Percentiles rank a stretch among this genome's conserved stretches.
These are phyloP conservation scores for Notoglanidium macrostoma DNA, from an alignment of 2,797 vertebrate species.

Conservation along the genomic window DNA sequence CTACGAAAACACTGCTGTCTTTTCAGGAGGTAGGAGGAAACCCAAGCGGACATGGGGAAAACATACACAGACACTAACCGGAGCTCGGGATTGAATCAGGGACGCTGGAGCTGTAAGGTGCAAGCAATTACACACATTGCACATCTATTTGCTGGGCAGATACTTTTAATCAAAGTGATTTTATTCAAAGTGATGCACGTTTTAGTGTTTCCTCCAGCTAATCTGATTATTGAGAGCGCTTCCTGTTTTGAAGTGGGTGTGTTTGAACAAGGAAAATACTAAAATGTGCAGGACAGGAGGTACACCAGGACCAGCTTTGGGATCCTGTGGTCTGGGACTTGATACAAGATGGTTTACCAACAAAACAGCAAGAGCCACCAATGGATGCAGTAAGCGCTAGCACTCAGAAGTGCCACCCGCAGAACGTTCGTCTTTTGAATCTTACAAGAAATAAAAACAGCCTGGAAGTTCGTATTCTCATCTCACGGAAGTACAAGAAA, in stretches of 20 bases:
- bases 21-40: neutral
- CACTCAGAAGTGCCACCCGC: neutral
- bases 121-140: neutral
- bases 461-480: neutral
- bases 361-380: too few relatives aligned
- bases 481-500: too few relatives aligned
- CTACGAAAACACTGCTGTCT: too few relatives aligned
- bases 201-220: neutral
- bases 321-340: neutral
- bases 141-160: neutral
- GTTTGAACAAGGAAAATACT: neutral
- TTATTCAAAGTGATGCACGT: neutral
- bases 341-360: neutral
- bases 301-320: too few relatives aligned
- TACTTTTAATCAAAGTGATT: neutral
- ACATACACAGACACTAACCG: neutral
- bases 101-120: neutral
- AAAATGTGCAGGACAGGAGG: neutral
- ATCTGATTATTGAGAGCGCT: neutral
- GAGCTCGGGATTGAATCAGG: neutral
- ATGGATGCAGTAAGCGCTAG: too few relatives aligned
- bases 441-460: neutral
- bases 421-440: neutral
- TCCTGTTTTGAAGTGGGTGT: neutral
- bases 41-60: neutral